A percentile compares a stretch with the other conserved stretches of the same genome.
phyloP scores from a whole-genome alignment of 2,888 invertebrate genomes.

The Oxycera nigricornis region DNA sequence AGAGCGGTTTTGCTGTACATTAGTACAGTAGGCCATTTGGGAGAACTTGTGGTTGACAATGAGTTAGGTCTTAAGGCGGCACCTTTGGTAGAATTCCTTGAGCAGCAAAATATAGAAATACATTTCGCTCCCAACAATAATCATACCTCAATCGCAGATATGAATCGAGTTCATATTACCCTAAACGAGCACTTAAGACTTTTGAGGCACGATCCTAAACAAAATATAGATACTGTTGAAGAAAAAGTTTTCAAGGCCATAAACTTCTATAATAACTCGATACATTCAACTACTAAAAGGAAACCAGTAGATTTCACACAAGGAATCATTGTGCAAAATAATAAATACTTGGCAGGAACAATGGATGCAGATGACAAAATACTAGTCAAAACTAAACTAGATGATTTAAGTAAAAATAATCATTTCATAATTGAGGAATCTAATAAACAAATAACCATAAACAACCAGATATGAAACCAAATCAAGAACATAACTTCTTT shows the following conservation, averaged over 20 bases:
- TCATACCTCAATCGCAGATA: slow-evolving; percentile 3
- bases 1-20: background rate
- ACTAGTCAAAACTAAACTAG: background rate
- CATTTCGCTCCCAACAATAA: background rate
- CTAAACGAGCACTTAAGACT: background rate
- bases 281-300: background rate
- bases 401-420: background rate
- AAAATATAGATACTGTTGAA: background rate
- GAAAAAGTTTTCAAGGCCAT: background rate
- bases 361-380: background rate
- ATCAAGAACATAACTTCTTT: background rate
- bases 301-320: background rate
- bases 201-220: background rate
- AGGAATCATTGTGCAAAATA: no score
- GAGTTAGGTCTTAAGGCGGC: background rate
- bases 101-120: background rate
- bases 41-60: background rate
- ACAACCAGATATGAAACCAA: background rate
- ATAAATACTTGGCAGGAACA: no score
- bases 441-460: background rate
- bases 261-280: background rate
- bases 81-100: background rate
- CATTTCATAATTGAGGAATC: background rate
- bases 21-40: background rate
- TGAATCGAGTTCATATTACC: background rate